Conservation (phyloP, 2,888 invertebrate genomes). For the Empis livida region DNA sequence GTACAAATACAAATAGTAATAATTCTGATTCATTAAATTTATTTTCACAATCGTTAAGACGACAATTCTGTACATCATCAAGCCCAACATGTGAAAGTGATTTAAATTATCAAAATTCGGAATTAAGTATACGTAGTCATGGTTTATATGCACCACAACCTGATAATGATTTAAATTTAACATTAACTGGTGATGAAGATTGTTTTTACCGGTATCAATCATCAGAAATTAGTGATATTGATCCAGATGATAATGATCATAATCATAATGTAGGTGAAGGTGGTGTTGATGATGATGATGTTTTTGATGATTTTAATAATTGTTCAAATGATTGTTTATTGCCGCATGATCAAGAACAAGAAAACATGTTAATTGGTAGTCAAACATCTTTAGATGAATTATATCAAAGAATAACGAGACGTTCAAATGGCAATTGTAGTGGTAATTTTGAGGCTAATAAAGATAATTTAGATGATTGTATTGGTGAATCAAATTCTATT, state of each 20-base stretch:
- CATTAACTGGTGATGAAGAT: conserved; percentile 34
- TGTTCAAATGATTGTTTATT: conserved; percentile 16
- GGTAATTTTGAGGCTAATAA: background rate
- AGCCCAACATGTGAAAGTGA: conserved; percentile 46
- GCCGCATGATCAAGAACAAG: background rate
- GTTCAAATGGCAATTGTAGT: conserved; percentile 9
- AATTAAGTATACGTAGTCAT: conserved; percentile 50
- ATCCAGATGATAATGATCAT: conserved; percentile 29
- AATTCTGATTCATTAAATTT: conserved; percentile 16
- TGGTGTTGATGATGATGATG: conserved; percentile 12
- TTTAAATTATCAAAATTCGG: conserved; percentile 51
- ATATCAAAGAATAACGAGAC: conserved; percentile 48
- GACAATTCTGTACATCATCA: conserved; percentile 17
- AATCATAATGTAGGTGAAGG: conserved; percentile 25
- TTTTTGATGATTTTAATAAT: conserved; percentile 20
- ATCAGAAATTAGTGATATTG: conserved; percentile 33
- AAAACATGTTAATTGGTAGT: conserved; percentile 13
- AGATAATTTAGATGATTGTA: background rate
- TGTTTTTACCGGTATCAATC: conserved; percentile 29
- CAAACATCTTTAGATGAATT: conserved; percentile 46
- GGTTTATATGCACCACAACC: conserved; percentile 50
- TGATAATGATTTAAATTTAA: conserved; percentile 38
- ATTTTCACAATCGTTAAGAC: conserved; percentile 15
- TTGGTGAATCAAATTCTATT: conserved; percentile 3
- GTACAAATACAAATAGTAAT: conserved; percentile 8